Evolutionary conservation across 2,113 vertebrate species (phyloP).

Genomic region (Lepisosteus oculatus): DNA sequence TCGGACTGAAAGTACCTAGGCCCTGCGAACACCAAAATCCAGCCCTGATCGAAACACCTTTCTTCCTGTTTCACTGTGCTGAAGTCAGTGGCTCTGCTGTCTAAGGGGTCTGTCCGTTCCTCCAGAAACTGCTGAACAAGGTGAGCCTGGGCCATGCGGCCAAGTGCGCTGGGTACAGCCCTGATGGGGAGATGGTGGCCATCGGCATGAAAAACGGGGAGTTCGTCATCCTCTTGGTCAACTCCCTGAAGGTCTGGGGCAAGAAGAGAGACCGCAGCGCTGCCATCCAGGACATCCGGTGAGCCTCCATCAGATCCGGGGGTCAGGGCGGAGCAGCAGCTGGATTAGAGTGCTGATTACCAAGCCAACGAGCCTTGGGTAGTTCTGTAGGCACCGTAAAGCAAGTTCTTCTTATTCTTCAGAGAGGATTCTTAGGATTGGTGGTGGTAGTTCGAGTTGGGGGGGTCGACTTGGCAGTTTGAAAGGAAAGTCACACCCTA

Average conservation of each 20-base stretch:
- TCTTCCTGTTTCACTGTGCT: too few species aligned
- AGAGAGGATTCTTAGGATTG: too few species aligned
- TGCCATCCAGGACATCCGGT: slow-evolving; percentile 92
- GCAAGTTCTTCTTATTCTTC: too few species aligned
- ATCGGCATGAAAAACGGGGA: slow-evolving; percentile 96
- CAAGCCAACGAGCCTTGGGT: too few species aligned
- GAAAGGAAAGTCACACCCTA: too few species aligned
- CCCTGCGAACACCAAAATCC: too few species aligned
- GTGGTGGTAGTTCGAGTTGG: too few species aligned
- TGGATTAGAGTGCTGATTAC: background rate
- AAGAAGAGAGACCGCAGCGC: slow-evolving; percentile 93
- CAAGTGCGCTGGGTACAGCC: slow-evolving; percentile 82
- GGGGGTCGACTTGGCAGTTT: too few species aligned
- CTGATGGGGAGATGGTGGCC: slow-evolving; percentile 90
- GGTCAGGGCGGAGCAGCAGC: background rate
- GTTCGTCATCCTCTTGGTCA: slow-evolving; percentile 86
- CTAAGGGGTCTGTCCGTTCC: background rate
- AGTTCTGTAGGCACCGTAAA: too few species aligned
- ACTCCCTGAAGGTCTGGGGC: slow-evolving; percentile 91
- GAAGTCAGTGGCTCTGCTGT: background rate
- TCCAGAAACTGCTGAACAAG: slow-evolving; percentile 93
- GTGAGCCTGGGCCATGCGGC: slow-evolving; percentile 87
- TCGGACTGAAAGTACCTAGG: too few species aligned
- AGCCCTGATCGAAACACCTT: too few species aligned
- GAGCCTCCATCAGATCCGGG: slow-evolving; percentile 8